Base-by-base conservation (phyloP, 2,888 invertebrate genomes). In the Coenonympha arcania region DNA sequence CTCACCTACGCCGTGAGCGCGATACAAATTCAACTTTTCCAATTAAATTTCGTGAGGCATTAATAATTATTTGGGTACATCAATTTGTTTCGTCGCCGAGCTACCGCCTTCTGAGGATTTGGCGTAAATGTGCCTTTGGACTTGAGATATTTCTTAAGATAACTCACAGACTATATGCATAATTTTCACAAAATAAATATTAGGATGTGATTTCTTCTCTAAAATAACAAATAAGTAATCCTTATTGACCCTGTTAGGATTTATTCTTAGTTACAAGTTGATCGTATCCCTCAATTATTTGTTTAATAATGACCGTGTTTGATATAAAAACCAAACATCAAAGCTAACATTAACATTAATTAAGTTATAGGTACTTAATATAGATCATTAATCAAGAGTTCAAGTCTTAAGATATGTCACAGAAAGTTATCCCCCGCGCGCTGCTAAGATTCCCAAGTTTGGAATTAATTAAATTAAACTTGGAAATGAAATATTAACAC, bases 31-130 rank as follows among this genome's bases (percentile, higher is more conserved):
- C 86, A 87, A 87, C 87, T 87, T 87, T 87, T 87, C 87, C 87
- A 87, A 87, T 87, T 87, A 87, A 87, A 87, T 87, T 87, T 87
- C 86, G 84, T 87, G 86, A 87, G 84, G 87, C 87, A 87, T 87
- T 86, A 87, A 87, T 87, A 87, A 87, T 87, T 87, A 86, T 87
- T 86, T 85, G 83, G 87, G 86, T 87, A 87, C 87, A 87, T 87
- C 87, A 87, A 87, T 87, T 87, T 87, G 86, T 87, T 86, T 84
- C 87, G 81, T 81, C 79, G 78, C 63, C 64, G 73, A 70, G 64
- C 71, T 79, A 66, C 79, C 75, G 70, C 68, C 73, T 74, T 61
- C 67, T 64, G 55, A 62, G 69, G 60, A 64, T 65, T 67, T 55
- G 54, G 52, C 62, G 50, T 54, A 65, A 63, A 60, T 46, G 62